Evolutionary conservation across 2,797 vertebrate species (phyloP), one percentile per base, ranked within the genome.

Genomic region (Trachurus trachurus): DNA sequence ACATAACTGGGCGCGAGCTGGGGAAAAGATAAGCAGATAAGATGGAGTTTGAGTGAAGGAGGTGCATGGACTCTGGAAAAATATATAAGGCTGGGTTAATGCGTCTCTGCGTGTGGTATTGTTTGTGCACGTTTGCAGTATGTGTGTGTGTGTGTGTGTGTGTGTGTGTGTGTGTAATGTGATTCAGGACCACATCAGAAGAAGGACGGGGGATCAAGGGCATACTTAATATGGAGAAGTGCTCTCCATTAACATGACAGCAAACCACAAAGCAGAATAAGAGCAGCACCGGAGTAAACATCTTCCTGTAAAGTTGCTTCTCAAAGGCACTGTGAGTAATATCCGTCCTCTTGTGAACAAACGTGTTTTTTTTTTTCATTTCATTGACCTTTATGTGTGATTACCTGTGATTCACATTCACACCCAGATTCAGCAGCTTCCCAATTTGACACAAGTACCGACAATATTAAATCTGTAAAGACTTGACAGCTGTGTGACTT

Each of bases 181-280:
- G 75, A 93, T 93, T 93, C 86, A 85, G 80, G 85, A 84, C 57
- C 74, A 78, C 84, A 78, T 74, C 82, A 71, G 85, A 16, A 22
- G 67, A 81, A 88, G 66, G 82, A 88, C 68, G n/a, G 62, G 56
- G 81, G 83, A 92, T 92, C 85, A 95, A 94, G 92, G 93, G 47
- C 84, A 0, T 67, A 89, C 78, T 91, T 92, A 90, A 86, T 86
- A 93, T 93, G 89, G 88, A 93, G 80, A 70, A 63, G 75, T 59
- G 73, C 58, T 81, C 50, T 40, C 65, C 59, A 76, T 91, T 85
- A 84, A 78, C 80, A 88, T 87, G 86, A 82, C 82, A 80, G 64
- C 45, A 70, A 81, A 78, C 82, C 61, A 71, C 74, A 67, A 75
- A 63, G 56, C 21, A 69, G 77, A 49, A n/a, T n/a, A 49, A 49